phyloP scores from a whole-genome alignment of 1,140 invertebrate genomes.

The Drosophila obscura region DNA sequence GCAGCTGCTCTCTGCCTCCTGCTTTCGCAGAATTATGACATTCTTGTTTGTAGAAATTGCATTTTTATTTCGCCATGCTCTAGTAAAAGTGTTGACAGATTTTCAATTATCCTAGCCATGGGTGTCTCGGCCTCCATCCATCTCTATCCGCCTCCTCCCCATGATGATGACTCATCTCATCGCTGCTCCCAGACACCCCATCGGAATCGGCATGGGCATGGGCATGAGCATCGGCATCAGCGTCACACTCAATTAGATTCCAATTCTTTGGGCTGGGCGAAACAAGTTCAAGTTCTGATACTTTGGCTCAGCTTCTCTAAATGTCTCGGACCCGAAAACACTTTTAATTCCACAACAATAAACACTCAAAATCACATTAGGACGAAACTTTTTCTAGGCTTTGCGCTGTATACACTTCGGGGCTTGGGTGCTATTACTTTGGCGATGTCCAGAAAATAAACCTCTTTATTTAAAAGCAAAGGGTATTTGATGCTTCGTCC shows the following conservation, averaged over 20 bases:
- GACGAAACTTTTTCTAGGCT: constrained; percentile 40
- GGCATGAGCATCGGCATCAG: neutral
- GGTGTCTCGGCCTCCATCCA: constrained; percentile 30
- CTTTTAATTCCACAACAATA: constrained; percentile 76
- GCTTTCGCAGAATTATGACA: constrained; percentile 64
- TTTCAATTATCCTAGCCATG: constrained; percentile 71
- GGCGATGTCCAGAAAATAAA: too few species aligned
- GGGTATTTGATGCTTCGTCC: neutral
- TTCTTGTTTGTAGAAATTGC: constrained; percentile 66
- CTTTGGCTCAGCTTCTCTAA: neutral
- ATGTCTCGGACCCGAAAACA: constrained; percentile 7
- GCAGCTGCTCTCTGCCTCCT: neutral
- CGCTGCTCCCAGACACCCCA: too few species aligned
- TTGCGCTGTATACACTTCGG: too few species aligned
- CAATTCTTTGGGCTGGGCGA: constrained; percentile 61
- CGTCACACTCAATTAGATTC: constrained; percentile 73
- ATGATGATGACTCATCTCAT: constrained; percentile 10
- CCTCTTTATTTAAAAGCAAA: neutral
- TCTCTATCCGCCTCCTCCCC: constrained; percentile 31
- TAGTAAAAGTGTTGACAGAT: constrained; percentile 80
- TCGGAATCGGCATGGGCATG: constrained; percentile 2
- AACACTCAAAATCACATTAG: constrained; percentile 81
- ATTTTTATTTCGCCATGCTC: constrained; percentile 72
- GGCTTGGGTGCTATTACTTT: too few species aligned
- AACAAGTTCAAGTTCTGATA: constrained; percentile 27